Evolutionary conservation across 1,140 invertebrate species (phyloP), one percentile per base, ranked within the genome.

Genomic region (Monomorium pharaonis): DNA sequence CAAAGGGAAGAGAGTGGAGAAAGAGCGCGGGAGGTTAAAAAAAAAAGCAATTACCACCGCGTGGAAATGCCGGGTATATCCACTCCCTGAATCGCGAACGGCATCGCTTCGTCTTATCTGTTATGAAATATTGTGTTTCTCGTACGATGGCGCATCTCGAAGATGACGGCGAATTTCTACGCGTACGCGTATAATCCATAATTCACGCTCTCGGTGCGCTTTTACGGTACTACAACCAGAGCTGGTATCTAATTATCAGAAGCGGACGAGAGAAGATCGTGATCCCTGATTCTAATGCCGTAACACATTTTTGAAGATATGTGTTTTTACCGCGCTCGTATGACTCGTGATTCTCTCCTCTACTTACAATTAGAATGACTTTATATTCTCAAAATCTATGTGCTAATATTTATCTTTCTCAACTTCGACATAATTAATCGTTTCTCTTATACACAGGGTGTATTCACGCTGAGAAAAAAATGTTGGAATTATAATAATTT

Each of bases 11-110:
- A 65, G 56, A n/a, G n/a, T n/a, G n/a, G n/a, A 47, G 74, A 75
- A 7, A 60, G 42, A 14, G 33, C 44, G n/a, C 9, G 42, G 3
- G 27, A 6, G 33, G n/a, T n/a, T n/a, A 62, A 42, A 62, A 44
- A 85, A 77, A 80, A 85, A 85, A 67, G 75, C 51, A 83, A 83
- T 83, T 83, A 83, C 44, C 47, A n/a, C 60, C 44, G 76, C 65
- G 65, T 51, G 65, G 51, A 60, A 81, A 72, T 58, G 37, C 51
- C 9, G 47, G 21, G 24, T 37, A 18, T 54, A n/a, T n/a, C n/a
- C n/a, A n/a, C 37, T 56, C 51, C 37, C 27, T 21, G 51, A 83
- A 72, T 56, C 37, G 78, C 78, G 18, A 24, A 72, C 16, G 37
- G 16, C 30, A 51, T 58, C 67, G 12, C 44, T n/a, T 21, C 18